Evolutionary conservation across 2,888 invertebrate species (phyloP), one percentile per base, ranked within the genome.

Genomic region (Junonia oenone): DNA sequence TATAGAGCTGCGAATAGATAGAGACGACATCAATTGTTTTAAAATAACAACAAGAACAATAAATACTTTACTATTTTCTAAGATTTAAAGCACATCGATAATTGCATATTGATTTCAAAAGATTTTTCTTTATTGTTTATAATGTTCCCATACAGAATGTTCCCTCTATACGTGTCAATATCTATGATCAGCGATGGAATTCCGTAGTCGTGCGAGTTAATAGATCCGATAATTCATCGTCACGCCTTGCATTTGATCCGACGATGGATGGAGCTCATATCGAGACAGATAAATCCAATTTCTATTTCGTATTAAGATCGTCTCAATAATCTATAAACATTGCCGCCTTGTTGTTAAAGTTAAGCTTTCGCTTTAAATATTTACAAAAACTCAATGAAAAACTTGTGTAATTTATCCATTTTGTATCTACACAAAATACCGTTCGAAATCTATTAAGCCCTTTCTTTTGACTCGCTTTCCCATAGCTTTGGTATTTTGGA

Each of bases 211-310:
- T 78, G 81, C 74, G 77, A 84, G 83, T 78, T 89, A 87, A 89
- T 89, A 87, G 86, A 87, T 84, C 79, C 83, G 80, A 88, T 88
- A 86, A 88, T 83, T 88, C 82, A 87, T 87, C 79, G 78, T 73
- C 76, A 78, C 75, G 76, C 75, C 72, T 74, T 76, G 75, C 76
- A 77, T 75, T 83, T 80, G 81, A 83, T 79, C 73, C 69, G 69
- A 67, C 78, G 83, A 88, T 83, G 81, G 84, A 87, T 84, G 78
- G 76, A 73, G 62, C 58, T 63, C 62, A 62, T 59, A 59, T 58
- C 64, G 58, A 51, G 53, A 61, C 56, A 61, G 63, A 61, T 58
- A 55, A 58, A 53, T 55, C 46, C 29, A 51, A 53, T 58, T 61
- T 61, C 58, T 58, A 46, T 14, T 19, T 50, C 15, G 26, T 47